These are phyloP conservation scores for Syngnathus scovelli DNA, from an alignment of 2,113 vertebrate species.

Conservation along the genomic window DNA sequence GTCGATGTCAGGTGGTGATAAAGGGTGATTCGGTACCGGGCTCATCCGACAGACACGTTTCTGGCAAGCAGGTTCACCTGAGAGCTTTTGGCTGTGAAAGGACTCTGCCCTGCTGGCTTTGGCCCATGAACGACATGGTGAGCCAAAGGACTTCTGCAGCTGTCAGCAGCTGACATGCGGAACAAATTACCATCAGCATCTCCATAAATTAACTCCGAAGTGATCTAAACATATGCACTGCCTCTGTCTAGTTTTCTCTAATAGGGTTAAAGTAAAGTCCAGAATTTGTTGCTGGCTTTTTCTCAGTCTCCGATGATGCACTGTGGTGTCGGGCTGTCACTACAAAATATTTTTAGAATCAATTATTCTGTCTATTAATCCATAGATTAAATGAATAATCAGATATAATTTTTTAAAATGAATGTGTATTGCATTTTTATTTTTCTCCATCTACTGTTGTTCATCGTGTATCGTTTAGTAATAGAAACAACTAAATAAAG, in stretches of 20 bases:
- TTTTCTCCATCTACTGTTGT: too few relatives aligned
- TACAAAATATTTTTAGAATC: too few relatives aligned
- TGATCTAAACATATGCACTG: neutral
- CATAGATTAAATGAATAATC: too few relatives aligned
- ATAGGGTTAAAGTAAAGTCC: too few relatives aligned
- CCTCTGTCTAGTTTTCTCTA: neutral
- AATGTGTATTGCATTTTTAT: too few relatives aligned
- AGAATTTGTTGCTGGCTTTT: too few relatives aligned
- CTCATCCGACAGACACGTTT: neutral
- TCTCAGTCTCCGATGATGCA: too few relatives aligned
- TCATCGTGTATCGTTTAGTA: too few relatives aligned
- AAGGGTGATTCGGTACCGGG: neutral
- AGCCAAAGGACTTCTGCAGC: conserved; percentile 9
- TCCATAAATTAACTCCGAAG: conserved; percentile 6
- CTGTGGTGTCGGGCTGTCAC: too few relatives aligned
- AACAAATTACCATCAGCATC: conserved; percentile 9
- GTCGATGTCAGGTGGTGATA: neutral
- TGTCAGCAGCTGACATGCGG: conserved; percentile 4
- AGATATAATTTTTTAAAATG: too few relatives aligned
- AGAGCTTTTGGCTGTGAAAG: conserved; percentile 1
- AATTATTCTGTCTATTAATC: too few relatives aligned
- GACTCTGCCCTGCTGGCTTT: neutral
- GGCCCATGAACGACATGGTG: conserved; percentile 3
- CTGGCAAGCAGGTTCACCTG: conserved; percentile 1
- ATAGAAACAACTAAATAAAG: too few relatives aligned